Base-by-base conservation (phyloP, 2,888 invertebrate genomes). In the Chrysopilus asiliformis region DNA sequence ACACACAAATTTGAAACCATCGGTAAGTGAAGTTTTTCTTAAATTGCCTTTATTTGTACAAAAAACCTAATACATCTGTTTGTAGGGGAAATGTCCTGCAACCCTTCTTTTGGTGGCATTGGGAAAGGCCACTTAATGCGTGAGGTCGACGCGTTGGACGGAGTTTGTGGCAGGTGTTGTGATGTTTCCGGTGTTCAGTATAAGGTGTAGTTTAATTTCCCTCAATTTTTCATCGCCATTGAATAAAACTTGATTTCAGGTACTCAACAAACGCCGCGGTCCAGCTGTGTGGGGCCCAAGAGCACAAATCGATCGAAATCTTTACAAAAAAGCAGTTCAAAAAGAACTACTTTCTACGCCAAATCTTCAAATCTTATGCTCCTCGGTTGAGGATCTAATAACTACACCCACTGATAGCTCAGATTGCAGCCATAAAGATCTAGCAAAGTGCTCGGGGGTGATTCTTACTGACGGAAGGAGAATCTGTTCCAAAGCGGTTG, bases 101-200 rank as follows among this genome's bases (percentile, higher is more conserved):
- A 91, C 65, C 90, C 91, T 14, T 83, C 87, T 0, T 91, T 91
- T 64, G 90, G 90, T 17, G 90, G 90, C 6, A 84, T 91, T 47
- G 90, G 89, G 1, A 91, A 91, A 61, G 89, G 87, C 0, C 85
- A 90, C 57, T 64, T 89, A 34, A 79, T 89, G 73, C 70, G 75
- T 47, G 90, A 90, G 67, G 65, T 91, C 7, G 90, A 91, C 61
- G 89, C 90, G 3, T 61, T 91, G 25, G 90, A 86, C 65, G 90
- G 90, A 3, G 56, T 91, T 5, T 89, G 85, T 64, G 74, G 71
- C 6, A 67, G 78, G 45, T 77, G 86, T 37, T 89, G 87, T 62
- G 89, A 87, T 63, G 51, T 70, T 29, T 80, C 85, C 4, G 86
- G 86, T 5, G 69, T 84, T 16, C 79, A 84, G 48, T 87, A 84